phyloP scores from a whole-genome alignment of 2,888 invertebrate species.

The Lepidocyrtoides sp. region DNA sequence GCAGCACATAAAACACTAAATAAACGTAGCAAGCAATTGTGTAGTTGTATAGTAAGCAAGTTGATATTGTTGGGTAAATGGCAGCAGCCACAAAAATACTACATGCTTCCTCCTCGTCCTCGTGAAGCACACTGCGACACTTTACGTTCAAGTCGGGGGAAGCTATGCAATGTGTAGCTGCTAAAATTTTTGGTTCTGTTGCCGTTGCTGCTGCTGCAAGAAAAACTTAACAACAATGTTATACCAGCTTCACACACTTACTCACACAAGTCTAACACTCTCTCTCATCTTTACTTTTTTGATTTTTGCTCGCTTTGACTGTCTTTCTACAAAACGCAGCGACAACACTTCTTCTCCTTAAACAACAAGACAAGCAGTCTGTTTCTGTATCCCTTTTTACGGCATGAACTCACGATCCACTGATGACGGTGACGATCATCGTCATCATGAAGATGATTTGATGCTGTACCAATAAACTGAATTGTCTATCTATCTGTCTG shows the following conservation, averaged over 20 bases:
- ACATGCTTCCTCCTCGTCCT: constrained; percentile 51
- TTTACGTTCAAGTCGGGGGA: constrained; percentile 29
- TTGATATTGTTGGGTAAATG: not conserved
- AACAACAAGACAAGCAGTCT: constrained; percentile 63
- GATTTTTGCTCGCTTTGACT: too few species aligned
- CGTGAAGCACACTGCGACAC: constrained; percentile 56
- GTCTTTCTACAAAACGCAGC: not conserved
- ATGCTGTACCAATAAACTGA: constrained; percentile 1
- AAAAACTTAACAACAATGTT: not conserved
- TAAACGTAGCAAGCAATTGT: not conserved
- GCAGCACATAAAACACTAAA: not conserved
- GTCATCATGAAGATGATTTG: not conserved
- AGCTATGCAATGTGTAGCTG: constrained; percentile 1
- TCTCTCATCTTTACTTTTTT: too few species aligned
- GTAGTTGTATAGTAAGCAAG: too few species aligned
- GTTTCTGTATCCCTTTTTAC: constrained; percentile 10
- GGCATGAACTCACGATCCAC: not conserved
- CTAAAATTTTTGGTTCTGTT: not conserved
- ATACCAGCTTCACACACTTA: not conserved
- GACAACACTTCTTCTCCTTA: not conserved
- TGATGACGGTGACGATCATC: too few species aligned
- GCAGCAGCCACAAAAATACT: constrained; percentile 30
- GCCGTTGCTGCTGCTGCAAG: not conserved
- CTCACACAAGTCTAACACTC: not conserved
- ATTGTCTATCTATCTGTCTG: not conserved